Conservation (phyloP, 64 coral and sea anemone genomes). For the Pocillopora damicornis region DNA sequence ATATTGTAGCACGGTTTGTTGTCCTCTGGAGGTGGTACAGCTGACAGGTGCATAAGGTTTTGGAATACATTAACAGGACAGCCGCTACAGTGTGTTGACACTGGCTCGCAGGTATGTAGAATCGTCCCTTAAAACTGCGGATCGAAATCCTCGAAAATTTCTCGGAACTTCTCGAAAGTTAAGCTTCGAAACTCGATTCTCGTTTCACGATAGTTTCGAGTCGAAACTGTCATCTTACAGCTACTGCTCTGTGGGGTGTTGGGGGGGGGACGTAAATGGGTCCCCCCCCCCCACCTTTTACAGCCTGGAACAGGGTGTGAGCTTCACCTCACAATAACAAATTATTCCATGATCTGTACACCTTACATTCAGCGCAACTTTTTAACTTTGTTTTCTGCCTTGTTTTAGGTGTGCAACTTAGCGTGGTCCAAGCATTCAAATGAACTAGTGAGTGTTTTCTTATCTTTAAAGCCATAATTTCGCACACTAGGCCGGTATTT, state of each 20-base stretch:
- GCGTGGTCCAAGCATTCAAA: conserved; percentile 99
- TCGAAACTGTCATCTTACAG: too few species aligned
- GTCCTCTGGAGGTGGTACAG: conserved; percentile 90
- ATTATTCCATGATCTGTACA: too few species aligned
- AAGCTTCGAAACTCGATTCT: too few species aligned
- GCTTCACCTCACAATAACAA: too few species aligned
- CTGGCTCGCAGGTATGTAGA: conserved; percentile 77
- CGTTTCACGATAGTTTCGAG: too few species aligned
- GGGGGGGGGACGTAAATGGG: too few species aligned
- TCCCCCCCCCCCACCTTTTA: neutral
- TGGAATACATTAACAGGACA: conserved; percentile 95
- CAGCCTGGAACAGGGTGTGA: neutral
- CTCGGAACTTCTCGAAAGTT: too few species aligned
- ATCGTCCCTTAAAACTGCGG: too few species aligned
- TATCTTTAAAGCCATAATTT: neutral
- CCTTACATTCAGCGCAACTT: neutral
- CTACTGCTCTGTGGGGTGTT: too few species aligned
- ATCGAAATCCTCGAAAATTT: too few species aligned
- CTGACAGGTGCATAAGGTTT: conserved; percentile 93
- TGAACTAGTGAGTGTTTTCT: conserved; percentile 76
- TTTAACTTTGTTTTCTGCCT: neutral
- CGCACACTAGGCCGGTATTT: too few species aligned
- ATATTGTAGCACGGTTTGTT: conserved; percentile 78
- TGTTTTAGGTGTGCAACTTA: conserved; percentile 91
- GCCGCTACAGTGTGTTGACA: conserved; percentile 90